These are phyloP conservation scores for Heliconius himera DNA, from an alignment of 1,140 invertebrate species.

Conservation along the genomic window DNA sequence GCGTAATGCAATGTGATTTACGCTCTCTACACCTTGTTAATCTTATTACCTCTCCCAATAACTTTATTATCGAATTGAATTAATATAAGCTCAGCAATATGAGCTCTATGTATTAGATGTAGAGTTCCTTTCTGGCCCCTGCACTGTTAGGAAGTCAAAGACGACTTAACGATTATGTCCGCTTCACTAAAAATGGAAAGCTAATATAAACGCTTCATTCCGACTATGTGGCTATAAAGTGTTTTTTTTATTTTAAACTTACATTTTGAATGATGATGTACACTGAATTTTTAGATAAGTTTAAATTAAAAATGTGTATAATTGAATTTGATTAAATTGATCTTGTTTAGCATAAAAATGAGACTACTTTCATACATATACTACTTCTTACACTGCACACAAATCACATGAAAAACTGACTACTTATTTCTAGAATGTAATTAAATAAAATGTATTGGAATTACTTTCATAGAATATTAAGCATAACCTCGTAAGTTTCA, in stretches of 20 bases:
- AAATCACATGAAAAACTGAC: neutral
- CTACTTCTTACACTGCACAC: no score
- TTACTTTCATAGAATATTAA: constrained; percentile 34
- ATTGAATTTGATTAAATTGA: no score
- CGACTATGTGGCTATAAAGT: neutral
- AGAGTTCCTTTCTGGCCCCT: neutral
- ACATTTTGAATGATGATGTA: neutral
- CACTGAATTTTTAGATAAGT: neutral
- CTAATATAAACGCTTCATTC: constrained; percentile 56
- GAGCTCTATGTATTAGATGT: neutral
- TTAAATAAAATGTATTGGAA: neutral
- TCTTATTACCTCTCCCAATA: constrained; percentile 80
- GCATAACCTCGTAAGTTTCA: neutral
- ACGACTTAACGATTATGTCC: constrained; percentile 67
- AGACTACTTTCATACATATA: no score
- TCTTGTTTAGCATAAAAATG: no score
- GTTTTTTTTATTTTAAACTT: constrained; percentile 5
- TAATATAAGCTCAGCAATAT: constrained; percentile 15
- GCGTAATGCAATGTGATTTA: constrained; percentile 78
- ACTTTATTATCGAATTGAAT: constrained; percentile 64
- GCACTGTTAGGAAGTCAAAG: constrained; percentile 50
- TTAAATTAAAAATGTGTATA: no score
- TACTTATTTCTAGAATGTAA: neutral
- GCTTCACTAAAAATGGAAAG: constrained; percentile 61
- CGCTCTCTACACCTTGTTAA: constrained; percentile 71